Base-by-base conservation (phyloP, 2,888 invertebrate species). In the Torymus auratus region DNA sequence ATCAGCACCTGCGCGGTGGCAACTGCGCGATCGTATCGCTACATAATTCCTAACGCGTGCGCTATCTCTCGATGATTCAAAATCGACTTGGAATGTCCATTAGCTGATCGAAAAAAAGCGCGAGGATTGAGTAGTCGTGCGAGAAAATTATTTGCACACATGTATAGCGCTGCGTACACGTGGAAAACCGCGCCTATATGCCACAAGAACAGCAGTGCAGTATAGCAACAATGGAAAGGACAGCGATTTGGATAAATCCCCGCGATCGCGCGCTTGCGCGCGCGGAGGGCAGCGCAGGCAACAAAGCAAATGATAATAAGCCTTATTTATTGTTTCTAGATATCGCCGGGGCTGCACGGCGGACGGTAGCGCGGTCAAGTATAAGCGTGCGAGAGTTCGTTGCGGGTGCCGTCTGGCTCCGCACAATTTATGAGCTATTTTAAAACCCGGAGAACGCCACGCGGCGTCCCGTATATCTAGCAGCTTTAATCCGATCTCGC, bases 231-330 rank as follows among this genome's bases (percentile, higher is more conserved):
- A 72, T 72, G n/a, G 68, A 53, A 55, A 73, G 20, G 41, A 41
- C 28, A 10, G 56, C 55, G 67, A 79, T 73, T 69, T 56, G 62
- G 74, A 62, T 74, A 79, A 64, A 64, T 12, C 23, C 28, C 50
- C 41, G 20, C 20, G 20, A 20, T 20, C 20, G 20, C 20, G 20
- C 20, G 20, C 53, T 50, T 23, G n/a, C 68, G 20, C 53, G 58
- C 53, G n/a, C 68, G 5, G 58, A 41, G 41, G 41, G 41, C 41
- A 41, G 41, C 7, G 13, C 67, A 41, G 14, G 55, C 70, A 72
- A 76, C 71, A 76, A 80, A 80, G 67, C 73, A 80, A 76, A 80
- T 81, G 77, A 81, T 77, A 81, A 81, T 77, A 77, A 77, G 77
- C 58, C 64, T 81, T 81, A 81, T 81, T 77, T 81, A 80, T 80